phyloP scores from a whole-genome alignment of 1,140 invertebrate species.

The Globodera rostochiensis region DNA sequence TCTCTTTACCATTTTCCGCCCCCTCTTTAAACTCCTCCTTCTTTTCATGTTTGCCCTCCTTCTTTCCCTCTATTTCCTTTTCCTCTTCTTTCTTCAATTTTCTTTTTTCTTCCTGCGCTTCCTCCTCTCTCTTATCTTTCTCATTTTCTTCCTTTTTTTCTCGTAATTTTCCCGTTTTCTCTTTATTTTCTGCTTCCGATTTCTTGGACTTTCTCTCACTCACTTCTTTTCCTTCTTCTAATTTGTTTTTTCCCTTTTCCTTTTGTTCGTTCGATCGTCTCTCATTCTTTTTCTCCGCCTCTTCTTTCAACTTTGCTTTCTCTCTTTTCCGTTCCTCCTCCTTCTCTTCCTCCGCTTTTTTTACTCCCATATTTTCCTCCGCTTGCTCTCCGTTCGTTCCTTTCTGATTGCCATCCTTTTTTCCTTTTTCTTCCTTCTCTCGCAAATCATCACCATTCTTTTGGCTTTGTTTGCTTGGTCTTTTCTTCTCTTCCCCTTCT shows the following conservation, averaged over 20 bases:
- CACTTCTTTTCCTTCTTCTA: background rate
- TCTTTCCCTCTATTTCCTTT: constrained; percentile 10
- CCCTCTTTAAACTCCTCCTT: background rate
- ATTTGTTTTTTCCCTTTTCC: background rate
- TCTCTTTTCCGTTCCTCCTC: background rate
- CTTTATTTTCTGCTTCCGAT: background rate
- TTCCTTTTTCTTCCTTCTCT: too few relatives aligned
- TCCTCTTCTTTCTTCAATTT: background rate
- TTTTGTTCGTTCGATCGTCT: background rate
- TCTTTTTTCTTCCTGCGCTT: background rate
- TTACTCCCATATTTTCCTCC: too few relatives aligned
- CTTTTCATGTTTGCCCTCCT: background rate
- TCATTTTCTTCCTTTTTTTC: constrained; percentile 4
- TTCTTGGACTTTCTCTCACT: background rate
- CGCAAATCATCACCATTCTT: too few relatives aligned
- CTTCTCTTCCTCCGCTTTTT: background rate
- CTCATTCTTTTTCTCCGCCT: background rate
- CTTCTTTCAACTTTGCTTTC: background rate
- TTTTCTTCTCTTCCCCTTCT: too few relatives aligned
- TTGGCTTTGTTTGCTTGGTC: too few relatives aligned
- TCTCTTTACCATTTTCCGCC: background rate
- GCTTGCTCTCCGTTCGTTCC: too few relatives aligned
- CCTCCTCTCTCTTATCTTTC: background rate
- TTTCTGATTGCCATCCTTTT: too few relatives aligned
- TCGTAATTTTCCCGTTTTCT: background rate